phyloP scores from a whole-genome alignment of 2,113 vertebrate species.

The Hippocampus abdominalis region DNA sequence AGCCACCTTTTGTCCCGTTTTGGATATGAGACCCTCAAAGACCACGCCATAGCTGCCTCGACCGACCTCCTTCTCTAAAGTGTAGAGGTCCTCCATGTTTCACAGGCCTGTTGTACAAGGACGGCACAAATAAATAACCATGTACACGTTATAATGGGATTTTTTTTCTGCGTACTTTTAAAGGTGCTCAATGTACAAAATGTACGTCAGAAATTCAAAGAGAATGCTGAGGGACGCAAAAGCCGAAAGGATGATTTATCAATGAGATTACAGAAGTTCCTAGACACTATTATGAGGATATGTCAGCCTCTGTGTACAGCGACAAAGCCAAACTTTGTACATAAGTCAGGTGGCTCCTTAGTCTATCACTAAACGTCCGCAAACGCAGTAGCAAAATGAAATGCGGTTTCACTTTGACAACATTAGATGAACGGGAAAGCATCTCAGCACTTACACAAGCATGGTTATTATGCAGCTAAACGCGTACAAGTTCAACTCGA shows the following conservation, averaged over 20 bases:
- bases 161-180: background rate
- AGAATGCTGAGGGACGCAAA: background rate
- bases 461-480: no score
- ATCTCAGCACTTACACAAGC: no score
- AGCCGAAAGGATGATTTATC: background rate
- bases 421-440: no score
- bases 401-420: background rate
- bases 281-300: background rate
- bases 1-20: slow-evolving; percentile 77
- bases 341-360: no score
- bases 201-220: background rate
- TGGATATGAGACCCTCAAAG: slow-evolving; percentile 79
- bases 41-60: slow-evolving; percentile 93
- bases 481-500: background rate
- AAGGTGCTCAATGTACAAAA: background rate
- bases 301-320: no score
- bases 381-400: background rate
- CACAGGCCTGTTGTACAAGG: background rate
- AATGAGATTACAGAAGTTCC: background rate
- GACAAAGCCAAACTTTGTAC: no score
- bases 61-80: slow-evolving; percentile 85
- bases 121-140: background rate
- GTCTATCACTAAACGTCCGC: no score
- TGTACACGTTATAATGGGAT: background rate
- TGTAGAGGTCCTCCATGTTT: slow-evolving; percentile 79